phyloP scores from a whole-genome alignment of 2,797 vertebrate species.

The Selene dorsalis region DNA sequence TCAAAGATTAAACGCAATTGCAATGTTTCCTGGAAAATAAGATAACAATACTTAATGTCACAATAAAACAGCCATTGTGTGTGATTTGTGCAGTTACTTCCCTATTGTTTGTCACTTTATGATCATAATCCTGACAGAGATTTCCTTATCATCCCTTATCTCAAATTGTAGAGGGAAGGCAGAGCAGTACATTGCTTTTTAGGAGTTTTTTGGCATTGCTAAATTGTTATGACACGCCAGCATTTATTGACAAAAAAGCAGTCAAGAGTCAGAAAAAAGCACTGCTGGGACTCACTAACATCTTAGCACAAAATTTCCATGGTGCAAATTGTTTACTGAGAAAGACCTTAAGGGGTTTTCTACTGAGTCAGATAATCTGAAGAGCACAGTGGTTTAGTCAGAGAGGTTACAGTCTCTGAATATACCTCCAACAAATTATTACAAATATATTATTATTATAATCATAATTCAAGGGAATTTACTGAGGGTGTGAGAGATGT shows the following conservation, averaged over 20 bases:
- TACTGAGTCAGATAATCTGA: slow-evolving; percentile 1
- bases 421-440: background rate
- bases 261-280: slow-evolving; percentile 43
- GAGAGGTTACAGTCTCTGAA: background rate
- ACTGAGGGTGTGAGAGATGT: too few relatives aligned
- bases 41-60: slow-evolving; percentile 20
- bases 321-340: slow-evolving; percentile 11
- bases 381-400: slow-evolving; percentile 12
- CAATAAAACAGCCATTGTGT: slow-evolving; percentile 21
- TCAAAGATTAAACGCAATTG: background rate
- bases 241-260: slow-evolving; percentile 42
- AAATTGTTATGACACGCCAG: slow-evolving; percentile 12
- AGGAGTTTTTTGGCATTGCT: slow-evolving; percentile 23
- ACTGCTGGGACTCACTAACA: slow-evolving; percentile 3
- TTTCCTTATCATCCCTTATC: background rate
- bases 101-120: slow-evolving; percentile 14
- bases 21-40: background rate
- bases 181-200: background rate
- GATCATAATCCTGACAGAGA: slow-evolving; percentile 13
- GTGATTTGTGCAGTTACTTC: slow-evolving; percentile 21
- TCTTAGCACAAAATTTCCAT: slow-evolving; percentile 5
- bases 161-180: background rate
- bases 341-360: slow-evolving; percentile 7
- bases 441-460: too few relatives aligned
- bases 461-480: too few relatives aligned